Conservation (phyloP, 2,113 vertebrate species). For the Ctenomys sociabilis region DNA sequence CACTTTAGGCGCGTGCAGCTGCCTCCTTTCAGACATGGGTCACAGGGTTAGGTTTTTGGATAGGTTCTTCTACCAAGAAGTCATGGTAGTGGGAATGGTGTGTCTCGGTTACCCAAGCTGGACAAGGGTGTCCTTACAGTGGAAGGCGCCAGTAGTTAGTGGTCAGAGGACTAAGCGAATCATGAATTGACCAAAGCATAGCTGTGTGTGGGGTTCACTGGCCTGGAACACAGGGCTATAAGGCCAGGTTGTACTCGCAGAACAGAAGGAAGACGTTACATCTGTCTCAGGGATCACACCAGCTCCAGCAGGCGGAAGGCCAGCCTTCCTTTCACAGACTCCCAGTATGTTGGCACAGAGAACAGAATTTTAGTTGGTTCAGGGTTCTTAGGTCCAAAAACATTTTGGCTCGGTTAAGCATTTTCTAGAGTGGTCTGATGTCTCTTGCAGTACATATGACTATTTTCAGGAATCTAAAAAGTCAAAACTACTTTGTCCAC, state of each 20-base stretch:
- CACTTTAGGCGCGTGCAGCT: background rate
- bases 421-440: background rate
- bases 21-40: background rate
- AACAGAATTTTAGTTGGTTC: background rate
- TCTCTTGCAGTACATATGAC: background rate
- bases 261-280: background rate
- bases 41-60: background rate
- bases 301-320: too few relatives aligned
- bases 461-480: background rate
- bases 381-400: background rate
- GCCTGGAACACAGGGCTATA: background rate
- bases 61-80: background rate
- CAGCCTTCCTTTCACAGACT: background rate
- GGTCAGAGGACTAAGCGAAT: background rate
- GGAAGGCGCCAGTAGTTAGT: background rate
- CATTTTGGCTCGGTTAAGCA: background rate
- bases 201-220: background rate
- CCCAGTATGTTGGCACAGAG: background rate
- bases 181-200: background rate
- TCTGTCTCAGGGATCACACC: background rate
- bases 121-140: background rate
- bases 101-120: background rate
- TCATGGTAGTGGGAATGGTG: background rate
- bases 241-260: background rate
- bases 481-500: constrained; percentile 19